Percentiles rank a stretch among this genome's conserved stretches.
These are phyloP conservation scores for Odobenus rosmarus DNA, from an alignment of 2,113 vertebrate species.

Conservation along the genomic window DNA sequence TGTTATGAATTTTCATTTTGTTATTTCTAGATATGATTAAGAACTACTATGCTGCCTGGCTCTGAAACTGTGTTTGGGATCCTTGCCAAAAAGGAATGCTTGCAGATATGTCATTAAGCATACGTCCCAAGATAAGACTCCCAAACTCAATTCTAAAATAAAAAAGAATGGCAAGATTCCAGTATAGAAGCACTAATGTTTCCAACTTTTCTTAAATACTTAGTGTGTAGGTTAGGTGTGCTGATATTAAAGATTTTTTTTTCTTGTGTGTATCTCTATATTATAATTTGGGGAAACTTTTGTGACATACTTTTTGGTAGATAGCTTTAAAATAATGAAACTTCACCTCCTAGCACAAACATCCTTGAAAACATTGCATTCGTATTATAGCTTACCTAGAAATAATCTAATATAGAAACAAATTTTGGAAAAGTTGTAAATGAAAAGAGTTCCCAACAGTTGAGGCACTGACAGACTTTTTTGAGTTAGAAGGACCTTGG, in stretches of 20 bases:
- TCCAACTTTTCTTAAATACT: conserved; percentile 37
- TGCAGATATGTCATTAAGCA: neutral
- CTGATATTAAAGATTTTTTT: conserved; percentile 14
- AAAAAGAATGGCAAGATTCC: neutral
- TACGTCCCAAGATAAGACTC: neutral
- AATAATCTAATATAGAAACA: conserved; percentile 80
- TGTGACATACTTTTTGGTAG: conserved; percentile 74
- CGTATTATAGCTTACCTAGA: conserved; percentile 78
- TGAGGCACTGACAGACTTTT: conserved; percentile 74
- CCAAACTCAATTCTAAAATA: neutral
- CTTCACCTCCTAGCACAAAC: conserved; percentile 79
- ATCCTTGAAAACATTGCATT: conserved; percentile 78
- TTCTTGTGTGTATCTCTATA: conserved; percentile 2
- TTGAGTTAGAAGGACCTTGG: conserved; percentile 46
- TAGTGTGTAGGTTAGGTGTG: neutral
- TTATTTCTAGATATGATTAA: neutral
- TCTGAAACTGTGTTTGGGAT: neutral
- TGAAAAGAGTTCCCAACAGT: conserved; percentile 54
- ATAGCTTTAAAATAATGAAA: conserved; percentile 79
- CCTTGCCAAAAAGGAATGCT: neutral
- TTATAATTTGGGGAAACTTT: conserved; percentile 78
- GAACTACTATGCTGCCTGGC: neutral
- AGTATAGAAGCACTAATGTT: neutral
- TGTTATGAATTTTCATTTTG: neutral
- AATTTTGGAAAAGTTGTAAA: conserved; percentile 74